A percentile compares a stretch with the other conserved stretches of the same genome.
Conservation (phyloP, 1,140 invertebrate species). For the Maconellicoccus hirsutus region DNA sequence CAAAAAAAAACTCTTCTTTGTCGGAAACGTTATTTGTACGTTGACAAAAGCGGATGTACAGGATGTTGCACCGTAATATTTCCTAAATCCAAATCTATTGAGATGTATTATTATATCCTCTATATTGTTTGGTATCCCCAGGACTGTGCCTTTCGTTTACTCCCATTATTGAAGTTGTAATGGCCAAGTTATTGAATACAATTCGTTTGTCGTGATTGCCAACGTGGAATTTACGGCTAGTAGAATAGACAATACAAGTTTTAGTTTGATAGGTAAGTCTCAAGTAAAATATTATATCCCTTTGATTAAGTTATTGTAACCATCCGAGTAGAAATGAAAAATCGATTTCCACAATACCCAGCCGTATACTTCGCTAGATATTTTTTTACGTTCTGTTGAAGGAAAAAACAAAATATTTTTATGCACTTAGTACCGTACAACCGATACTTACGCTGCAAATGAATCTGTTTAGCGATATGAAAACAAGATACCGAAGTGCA, state of each 20-base stretch:
- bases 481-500: too few species aligned
- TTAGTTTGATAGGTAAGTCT: background rate
- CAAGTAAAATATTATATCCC: background rate
- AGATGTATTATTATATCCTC: slow-evolving; percentile 9
- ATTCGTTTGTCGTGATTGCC: background rate
- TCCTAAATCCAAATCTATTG: slow-evolving; percentile 2
- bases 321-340: background rate
- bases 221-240: background rate
- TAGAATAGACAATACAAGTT: slow-evolving; percentile 1
- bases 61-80: background rate
- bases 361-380: background rate
- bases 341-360: background rate
- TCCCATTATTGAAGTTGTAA: background rate
- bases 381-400: background rate
- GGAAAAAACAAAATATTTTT: too few species aligned
- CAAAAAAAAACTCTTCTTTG: background rate
- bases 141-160: background rate
- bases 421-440: too few species aligned
- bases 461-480: too few species aligned
- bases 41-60: background rate
- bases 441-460: too few species aligned
- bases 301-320: background rate
- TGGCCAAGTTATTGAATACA: slow-evolving; percentile 8
- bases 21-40: slow-evolving; percentile 2
- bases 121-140: background rate